Conservation (phyloP, 2,888 invertebrate species). For the Synergus umbraculus region DNA sequence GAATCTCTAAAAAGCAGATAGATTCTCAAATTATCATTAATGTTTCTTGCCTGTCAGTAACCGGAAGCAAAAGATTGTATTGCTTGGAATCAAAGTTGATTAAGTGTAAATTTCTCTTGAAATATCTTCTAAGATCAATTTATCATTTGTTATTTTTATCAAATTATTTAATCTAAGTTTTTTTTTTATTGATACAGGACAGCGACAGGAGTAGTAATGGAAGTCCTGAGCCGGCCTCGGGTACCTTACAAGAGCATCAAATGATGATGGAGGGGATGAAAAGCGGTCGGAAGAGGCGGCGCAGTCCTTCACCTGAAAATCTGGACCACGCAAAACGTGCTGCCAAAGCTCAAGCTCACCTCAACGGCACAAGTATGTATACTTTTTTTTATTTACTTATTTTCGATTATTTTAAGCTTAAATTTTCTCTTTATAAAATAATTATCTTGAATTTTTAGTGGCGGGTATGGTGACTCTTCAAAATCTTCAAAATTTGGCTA, state of each 20-base stretch:
- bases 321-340: conserved; percentile 78
- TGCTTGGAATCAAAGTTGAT: no score
- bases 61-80: no score
- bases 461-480: conserved; percentile 86
- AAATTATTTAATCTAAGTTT: background rate
- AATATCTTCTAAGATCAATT: no score
- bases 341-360: conserved; percentile 80
- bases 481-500: conserved; percentile 89
- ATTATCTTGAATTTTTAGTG: conserved; percentile 79
- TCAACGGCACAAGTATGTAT: conserved; percentile 84
- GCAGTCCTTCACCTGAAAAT: conserved; percentile 73
- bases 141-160: no score
- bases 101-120: no score
- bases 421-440: background rate
- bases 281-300: conserved; percentile 70
- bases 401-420: background rate
- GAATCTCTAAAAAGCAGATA: no score
- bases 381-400: background rate
- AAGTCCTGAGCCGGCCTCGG: conserved; percentile 73
- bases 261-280: conserved; percentile 73
- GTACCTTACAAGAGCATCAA: conserved; percentile 73
- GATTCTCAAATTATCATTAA: no score
- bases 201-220: conserved; percentile 76
- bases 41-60: no score
- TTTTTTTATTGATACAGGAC: conserved; percentile 66